Evolutionary conservation across 2,888 invertebrate species (phyloP), one percentile per base, ranked within the genome.

Genomic region (Bimastos eiseni): DNA sequence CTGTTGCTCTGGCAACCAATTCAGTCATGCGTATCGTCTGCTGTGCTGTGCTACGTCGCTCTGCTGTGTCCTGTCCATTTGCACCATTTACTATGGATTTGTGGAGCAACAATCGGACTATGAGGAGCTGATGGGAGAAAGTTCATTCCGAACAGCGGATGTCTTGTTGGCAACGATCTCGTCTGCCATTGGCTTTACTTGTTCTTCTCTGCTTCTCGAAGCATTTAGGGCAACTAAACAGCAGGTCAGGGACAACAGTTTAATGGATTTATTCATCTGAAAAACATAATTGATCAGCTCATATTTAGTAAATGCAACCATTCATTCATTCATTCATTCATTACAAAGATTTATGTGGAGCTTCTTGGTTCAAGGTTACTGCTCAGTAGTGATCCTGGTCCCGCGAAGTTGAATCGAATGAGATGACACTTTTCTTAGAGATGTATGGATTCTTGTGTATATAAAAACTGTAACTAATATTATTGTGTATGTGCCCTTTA

Each of bases 71-170:
- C 70, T 89, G 19, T 21, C 49, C 70, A 44, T 89, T 4, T 37
- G 30, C 24, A 34, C 90, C 44, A 70, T 89, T n/a, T 89, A 30
- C 34, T 89, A 89, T 55, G 90, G 90, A 44, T 19, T 89, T 1
- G 34, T 55, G 19, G 37, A 70, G 34, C n/a, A 33, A 33, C 37
- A 89, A 24, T 36, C 90, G 15, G 49, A 89, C 34, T 89, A 55
- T 55, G 90, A 89, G 70, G 37, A 37, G 19, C 44, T 49, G 49
- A 89, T 55, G 90, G 90, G 90, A 30, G 37, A 89, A 55, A 70
- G 44, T 89, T 34, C 37, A n/a, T 89, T 89, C 37, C n/a, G 8
- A 34, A 6, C 19, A 21, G 21, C 24, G 11, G 90, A 89, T 89
- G 34, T 37, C 11, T 24, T 49, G 19, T 44, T 89, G 83, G 83